Conservation (phyloP, 2,888 invertebrate genomes). For the Standfussiana lucernea region DNA sequence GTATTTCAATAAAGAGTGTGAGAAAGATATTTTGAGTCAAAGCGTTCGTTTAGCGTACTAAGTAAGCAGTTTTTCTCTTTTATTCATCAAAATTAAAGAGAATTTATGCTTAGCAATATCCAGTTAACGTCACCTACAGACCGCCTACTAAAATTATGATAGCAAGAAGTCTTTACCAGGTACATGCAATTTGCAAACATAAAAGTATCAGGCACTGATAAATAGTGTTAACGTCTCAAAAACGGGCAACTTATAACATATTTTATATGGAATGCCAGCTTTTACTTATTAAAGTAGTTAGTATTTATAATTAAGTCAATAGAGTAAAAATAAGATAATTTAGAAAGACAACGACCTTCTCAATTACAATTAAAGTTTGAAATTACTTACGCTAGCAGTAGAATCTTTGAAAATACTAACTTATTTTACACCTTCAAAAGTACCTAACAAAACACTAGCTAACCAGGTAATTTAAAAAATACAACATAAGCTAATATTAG, state of each 20-base stretch:
- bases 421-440: not conserved
- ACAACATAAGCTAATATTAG: conserved; percentile 49
- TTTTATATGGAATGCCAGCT: no score
- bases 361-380: not conserved
- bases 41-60: not conserved
- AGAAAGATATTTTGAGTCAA: no score
- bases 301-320: not conserved
- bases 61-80: not conserved
- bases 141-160: conserved; percentile 18
- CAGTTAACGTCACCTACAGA: not conserved
- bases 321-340: not conserved
- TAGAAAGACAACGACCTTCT: not conserved
- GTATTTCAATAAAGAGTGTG: not conserved
- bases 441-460: conserved; percentile 11
- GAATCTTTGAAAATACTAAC: not conserved
- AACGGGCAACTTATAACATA: not conserved
- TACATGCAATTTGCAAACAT: not conserved
- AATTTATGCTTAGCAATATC: not conserved
- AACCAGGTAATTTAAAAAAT: conserved; percentile 41
- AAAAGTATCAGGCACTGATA: conserved; percentile 24
- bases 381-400: not conserved
- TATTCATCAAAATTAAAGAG: not conserved
- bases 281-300: not conserved
- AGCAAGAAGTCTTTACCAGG: not conserved
- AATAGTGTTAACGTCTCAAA: not conserved